Base-by-base conservation (phyloP, 2,113 vertebrate genomes). In the Pituophis catenifer region DNA sequence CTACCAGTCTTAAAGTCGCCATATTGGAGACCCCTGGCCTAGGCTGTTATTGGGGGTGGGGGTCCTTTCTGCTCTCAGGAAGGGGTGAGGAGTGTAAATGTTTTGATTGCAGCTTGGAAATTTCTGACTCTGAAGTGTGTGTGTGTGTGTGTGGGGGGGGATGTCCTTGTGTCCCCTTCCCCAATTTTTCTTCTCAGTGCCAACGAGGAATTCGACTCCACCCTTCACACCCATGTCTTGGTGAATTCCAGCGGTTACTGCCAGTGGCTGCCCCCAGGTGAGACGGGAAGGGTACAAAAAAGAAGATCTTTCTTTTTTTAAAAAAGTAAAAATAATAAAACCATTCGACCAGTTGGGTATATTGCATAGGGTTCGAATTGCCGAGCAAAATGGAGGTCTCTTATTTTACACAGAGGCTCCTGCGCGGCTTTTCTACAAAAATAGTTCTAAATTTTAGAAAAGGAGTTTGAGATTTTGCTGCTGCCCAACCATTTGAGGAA, bases 121-220 rank as follows among this genome's bases (percentile, higher is more conserved):
- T 33, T 17, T 33, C 70, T 75, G 6, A 33, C 65, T 70, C 65
- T 70, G 65, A 29, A 6, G 29, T 6, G 12, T 10, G 9, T 2
- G 12, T 10, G 9, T 2, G 29, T 6, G 12, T 10, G n/a, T n/a
- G n/a, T n/a, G n/a, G n/a, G 3, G 3, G 26, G 1, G 59, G 0
- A 0, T 0, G 9, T 62, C 59, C 29, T 6, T 11, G 33, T 24
- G 54, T 23, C 7, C 1, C 19, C 13, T 10, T 5, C 23, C 52
- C 65, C 65, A 7, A 54, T 86, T 90, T 96, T 86, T 94, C 55
- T 21, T 94, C 81, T 94, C 96, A 98, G 98, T 96, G 98, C 98
- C 96, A 98, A 98, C 94, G 98, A 98, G 50, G 97, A 98, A 90
- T 98, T 98, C 95, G 98, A 98, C 96, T 98, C 98, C 90, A 98